A percentile compares a stretch with the other conserved stretches of the same genome.
Evolutionary conservation across 2,113 vertebrate species (phyloP).

Genomic region (Brevimyrus niger): DNA sequence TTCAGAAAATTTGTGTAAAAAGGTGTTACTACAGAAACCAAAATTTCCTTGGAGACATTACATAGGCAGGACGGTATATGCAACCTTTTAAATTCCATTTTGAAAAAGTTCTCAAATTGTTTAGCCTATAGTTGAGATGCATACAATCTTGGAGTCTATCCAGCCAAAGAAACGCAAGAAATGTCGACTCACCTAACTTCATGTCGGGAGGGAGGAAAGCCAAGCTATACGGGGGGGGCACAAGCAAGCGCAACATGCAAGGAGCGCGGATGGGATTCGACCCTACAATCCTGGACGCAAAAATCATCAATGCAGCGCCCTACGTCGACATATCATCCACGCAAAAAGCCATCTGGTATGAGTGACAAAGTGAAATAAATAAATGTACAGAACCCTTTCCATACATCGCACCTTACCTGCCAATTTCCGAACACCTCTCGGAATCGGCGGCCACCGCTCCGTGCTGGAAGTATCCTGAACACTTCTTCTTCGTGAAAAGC

Average conservation of each 20-base stretch:
- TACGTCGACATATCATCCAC: background rate
- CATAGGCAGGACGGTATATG: background rate
- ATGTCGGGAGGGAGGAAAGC: background rate
- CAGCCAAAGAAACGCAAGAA: background rate
- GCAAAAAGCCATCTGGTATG: background rate
- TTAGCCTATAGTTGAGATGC: background rate
- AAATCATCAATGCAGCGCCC: background rate
- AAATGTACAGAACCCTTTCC: background rate
- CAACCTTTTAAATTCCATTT: background rate
- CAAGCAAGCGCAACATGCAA: background rate
- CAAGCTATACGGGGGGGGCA: background rate
- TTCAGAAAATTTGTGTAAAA: background rate
- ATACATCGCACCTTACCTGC: constrained; percentile 36
- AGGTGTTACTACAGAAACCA: background rate
- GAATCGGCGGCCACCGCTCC: constrained; percentile 60
- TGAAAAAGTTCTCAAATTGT: background rate
- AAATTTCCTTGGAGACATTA: background rate
- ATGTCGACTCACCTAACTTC: background rate
- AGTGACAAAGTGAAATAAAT: background rate
- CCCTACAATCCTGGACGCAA: background rate
- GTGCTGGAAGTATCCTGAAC: constrained; percentile 24
- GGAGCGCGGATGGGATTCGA: background rate
- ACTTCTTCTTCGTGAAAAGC: background rate
- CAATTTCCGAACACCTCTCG: constrained; percentile 49
- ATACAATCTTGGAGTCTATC: background rate